Evolutionary conservation across 2,888 invertebrate genomes (phyloP).

Genomic region (Boloria euphrosyne): DNA sequence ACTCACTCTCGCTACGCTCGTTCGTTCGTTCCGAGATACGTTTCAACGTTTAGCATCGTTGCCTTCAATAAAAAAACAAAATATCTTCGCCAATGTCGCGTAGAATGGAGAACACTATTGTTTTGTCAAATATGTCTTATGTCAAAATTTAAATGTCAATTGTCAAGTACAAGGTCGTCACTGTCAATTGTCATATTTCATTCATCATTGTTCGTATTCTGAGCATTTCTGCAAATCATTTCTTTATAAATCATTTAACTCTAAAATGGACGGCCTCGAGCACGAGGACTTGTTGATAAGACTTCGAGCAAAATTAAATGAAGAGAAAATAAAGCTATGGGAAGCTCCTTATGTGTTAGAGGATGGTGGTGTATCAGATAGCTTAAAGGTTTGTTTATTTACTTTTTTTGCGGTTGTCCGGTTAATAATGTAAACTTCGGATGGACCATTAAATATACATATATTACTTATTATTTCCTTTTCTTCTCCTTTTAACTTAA

Average conservation of each 20-base stretch:
- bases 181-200: neutral
- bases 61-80: too few species aligned
- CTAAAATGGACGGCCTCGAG: constrained; percentile 65
- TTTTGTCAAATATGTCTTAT: too few species aligned
- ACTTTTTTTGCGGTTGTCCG: neutral
- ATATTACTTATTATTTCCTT: too few species aligned
- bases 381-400: constrained; percentile 68
- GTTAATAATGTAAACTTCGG: neutral
- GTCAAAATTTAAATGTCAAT: too few species aligned
- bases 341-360: constrained; percentile 84
- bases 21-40: too few species aligned
- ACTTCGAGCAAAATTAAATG: constrained; percentile 85
- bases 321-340: constrained; percentile 88
- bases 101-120: too few species aligned
- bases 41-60: too few species aligned
- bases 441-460: neutral
- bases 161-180: neutral
- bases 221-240: constrained; percentile 19
- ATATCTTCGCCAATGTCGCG: too few species aligned
- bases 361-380: constrained; percentile 61
- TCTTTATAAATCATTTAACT: constrained; percentile 1
- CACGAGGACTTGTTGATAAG: constrained; percentile 85
- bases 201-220: neutral
- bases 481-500: too few species aligned
- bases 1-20: too few species aligned